A percentile compares a stretch with the other conserved stretches of the same genome.
phyloP scores from a whole-genome alignment of 2,797 vertebrate species.

The Sebastes trivittatus region DNA sequence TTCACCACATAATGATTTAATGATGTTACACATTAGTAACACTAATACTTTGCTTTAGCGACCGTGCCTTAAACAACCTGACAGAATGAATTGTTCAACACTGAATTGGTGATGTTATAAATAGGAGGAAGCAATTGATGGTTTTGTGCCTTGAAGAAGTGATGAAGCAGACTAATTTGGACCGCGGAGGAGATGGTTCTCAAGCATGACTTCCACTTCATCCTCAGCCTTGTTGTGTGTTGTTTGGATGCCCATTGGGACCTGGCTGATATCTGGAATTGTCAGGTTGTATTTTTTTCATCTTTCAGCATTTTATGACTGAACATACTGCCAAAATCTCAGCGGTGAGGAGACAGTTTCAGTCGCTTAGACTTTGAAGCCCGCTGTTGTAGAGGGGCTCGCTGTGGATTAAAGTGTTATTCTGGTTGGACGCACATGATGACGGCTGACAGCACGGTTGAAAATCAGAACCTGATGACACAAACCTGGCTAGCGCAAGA shows the following conservation, averaged over 20 bases:
- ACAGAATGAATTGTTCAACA: slow-evolving; percentile 3
- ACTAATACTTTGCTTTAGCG: slow-evolving; percentile 18
- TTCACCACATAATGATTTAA: slow-evolving; percentile 24
- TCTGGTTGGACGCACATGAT: slow-evolving; percentile 5
- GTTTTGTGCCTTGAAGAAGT: slow-evolving; percentile 2
- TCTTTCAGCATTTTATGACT: slow-evolving; percentile 9
- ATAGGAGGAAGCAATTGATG: background rate
- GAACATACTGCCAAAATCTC: background rate
- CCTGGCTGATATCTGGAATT: slow-evolving; percentile 13
- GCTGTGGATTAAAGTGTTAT: slow-evolving; percentile 21
- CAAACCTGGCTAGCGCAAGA: slow-evolving; percentile 28
- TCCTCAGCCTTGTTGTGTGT: slow-evolving; percentile 3
- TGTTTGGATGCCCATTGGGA: background rate
- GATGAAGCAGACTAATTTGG: slow-evolving; percentile 25
- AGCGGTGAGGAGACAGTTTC: background rate
- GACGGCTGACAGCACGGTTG: slow-evolving; percentile 19
- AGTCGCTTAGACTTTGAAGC: slow-evolving; percentile 15
- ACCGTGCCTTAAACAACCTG: background rate
- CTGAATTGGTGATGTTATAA: slow-evolving; percentile 10
- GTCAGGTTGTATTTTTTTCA: slow-evolving; percentile 14
- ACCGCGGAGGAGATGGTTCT: background rate
- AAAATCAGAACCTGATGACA: slow-evolving; percentile 47
- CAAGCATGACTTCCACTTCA: background rate
- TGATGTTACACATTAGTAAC: slow-evolving; percentile 11
- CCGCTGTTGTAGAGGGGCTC: slow-evolving; percentile 4